These are phyloP conservation scores for Montipora capitata DNA, from an alignment of 92 coral and sea anemone species.

Conservation along the genomic window DNA sequence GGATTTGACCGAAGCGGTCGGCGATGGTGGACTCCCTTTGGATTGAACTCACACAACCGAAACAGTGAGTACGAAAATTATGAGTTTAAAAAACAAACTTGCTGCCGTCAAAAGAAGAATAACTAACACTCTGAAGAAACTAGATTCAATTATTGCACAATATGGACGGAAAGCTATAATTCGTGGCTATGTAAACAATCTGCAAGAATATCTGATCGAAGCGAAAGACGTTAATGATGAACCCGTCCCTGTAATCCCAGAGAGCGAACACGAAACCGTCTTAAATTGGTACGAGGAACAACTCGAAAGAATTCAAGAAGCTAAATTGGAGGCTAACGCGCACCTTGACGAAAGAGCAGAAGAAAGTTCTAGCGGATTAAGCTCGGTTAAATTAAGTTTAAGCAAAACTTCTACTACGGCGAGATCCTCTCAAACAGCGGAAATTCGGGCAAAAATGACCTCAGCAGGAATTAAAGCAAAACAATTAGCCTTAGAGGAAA, in stretches of 20 bases:
- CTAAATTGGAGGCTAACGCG: conserved; percentile 28
- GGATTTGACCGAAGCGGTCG: neutral
- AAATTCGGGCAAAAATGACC: conserved; percentile 39
- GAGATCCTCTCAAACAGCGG: neutral
- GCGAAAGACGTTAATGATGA: conserved; percentile 26
- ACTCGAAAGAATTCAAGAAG: conserved; percentile 37
- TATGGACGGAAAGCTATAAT: conserved; percentile 44
- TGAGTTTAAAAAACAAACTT: neutral
- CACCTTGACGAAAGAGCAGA: conserved; percentile 35
- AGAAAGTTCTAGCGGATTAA: conserved; percentile 13
- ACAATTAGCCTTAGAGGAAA: conserved; percentile 49
- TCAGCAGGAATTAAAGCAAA: conserved; percentile 52
- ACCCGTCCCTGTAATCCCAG: conserved; percentile 20
- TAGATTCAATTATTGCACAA: neutral
- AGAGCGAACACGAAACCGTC: conserved; percentile 48
- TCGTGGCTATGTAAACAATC: conserved; percentile 35
- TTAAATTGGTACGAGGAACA: conserved; percentile 51
- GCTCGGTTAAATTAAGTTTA: neutral
- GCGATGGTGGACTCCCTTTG: conserved; percentile 9
- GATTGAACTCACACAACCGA: neutral
- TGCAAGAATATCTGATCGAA: conserved; percentile 41
- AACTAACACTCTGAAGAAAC: neutral
- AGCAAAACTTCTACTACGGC: neutral
- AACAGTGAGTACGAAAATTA: neutral
- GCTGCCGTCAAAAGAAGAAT: conserved; percentile 19